These are phyloP conservation scores for Nematopogon swammerdamellus DNA, from an alignment of 2,888 invertebrate genomes.

Conservation along the genomic window DNA sequence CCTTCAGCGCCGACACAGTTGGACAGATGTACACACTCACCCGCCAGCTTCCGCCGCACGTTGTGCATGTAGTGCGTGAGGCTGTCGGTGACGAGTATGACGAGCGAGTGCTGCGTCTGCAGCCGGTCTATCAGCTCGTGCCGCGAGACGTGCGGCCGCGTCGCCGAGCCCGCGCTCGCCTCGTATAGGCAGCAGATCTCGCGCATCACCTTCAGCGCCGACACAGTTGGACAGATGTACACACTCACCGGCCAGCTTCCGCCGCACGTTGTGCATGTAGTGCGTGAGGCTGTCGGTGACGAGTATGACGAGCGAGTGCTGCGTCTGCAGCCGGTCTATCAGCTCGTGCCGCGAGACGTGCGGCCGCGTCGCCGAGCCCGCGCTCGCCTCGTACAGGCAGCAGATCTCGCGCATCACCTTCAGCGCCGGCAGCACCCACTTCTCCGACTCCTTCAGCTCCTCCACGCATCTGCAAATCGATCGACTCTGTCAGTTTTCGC, in stretches of 20 bases:
- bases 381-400: conserved; percentile 85
- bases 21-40: conserved; percentile 79
- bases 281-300: conserved; percentile 88
- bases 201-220: conserved; percentile 91
- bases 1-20: conserved; percentile 92
- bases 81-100: conserved; percentile 91
- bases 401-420: conserved; percentile 96
- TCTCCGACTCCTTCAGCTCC: conserved; percentile 81
- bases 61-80: conserved; percentile 88
- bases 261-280: conserved; percentile 86
- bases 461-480: conserved; percentile 69
- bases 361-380: conserved; percentile 36
- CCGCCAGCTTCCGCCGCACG: conserved; percentile 58
- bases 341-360: conserved; percentile 64
- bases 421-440: conserved; percentile 92
- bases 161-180: conserved; percentile 56
- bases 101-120: conserved; percentile 88
- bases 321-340: conserved; percentile 86
- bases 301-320: conserved; percentile 89
- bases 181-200: conserved; percentile 96
- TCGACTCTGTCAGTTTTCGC: not conserved
- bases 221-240: conserved; percentile 56
- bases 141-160: conserved; percentile 47
- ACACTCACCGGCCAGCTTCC: conserved; percentile 31
- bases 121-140: conserved; percentile 83